Base-by-base conservation (phyloP, 2,113 vertebrate species). In the Pangasianodon gigas region DNA sequence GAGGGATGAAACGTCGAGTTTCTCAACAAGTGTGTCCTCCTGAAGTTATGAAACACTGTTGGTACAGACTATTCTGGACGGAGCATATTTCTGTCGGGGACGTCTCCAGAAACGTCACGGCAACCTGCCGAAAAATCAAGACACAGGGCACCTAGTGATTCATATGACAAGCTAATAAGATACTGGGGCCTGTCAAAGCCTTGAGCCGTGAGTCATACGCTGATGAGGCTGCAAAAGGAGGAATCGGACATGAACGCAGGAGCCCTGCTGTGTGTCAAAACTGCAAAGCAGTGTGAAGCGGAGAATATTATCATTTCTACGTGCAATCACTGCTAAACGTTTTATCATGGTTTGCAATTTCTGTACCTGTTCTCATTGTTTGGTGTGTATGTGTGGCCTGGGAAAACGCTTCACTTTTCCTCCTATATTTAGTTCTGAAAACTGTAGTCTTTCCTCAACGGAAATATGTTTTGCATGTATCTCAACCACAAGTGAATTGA, bases 151-250 rank as follows among this genome's bases (percentile, higher is more conserved):
- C 26, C n/a, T 52, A 48, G 84, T 84, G 89, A 90, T 37, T 90
- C 85, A 89, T 84, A 60, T 26, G 24, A 79, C 8, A 44, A 81
- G 89, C 19, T 90, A 86, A 90, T 86, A 81, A 79, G 74, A 54
- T 82, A 46, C 37, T n/a, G 46, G 26, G 37, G 58, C 16, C 74
- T 87, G 84, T 81, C 54, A 11, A 10, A 82, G 62, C 37, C 58
- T 4, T 84, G 82, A 84, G 56, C 11, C 6, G 19, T 90, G 89
- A 90, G 48, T 90, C 89, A 90, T 82, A 69, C 77, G 24, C 51
- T 69, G 74, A 16, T 65, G 24, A 24, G 56, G 29, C 71, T 77
- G 75, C n/a, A 16, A 81, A 65, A 69, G 6, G 58, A 71, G 89
- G 26, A 86, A 82, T 86, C 9, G 62, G 75, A 71, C 48, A 24